Evolutionary conservation across 53 echinoderm and acorn worm species (phyloP).

Genomic region (Patiria pectinifera): DNA sequence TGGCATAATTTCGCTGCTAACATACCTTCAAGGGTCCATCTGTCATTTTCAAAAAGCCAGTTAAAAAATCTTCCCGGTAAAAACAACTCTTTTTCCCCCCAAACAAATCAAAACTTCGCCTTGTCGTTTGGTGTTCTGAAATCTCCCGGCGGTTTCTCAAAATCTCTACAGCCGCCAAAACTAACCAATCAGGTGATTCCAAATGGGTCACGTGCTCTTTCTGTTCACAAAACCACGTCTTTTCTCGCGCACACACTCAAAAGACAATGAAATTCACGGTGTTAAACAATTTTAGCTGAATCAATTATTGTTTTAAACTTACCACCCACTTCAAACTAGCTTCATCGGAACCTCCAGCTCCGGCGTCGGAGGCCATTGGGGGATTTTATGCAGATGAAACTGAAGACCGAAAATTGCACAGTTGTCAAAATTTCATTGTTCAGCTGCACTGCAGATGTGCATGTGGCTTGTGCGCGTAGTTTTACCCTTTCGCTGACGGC

Average conservation of each 20-base stretch:
- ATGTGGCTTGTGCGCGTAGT: too few relatives aligned
- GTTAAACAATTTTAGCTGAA: not conserved
- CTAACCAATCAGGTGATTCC: constrained; percentile 35
- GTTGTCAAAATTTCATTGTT: constrained; percentile 37
- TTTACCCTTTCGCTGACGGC: not conserved
- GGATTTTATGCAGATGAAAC: not conserved
- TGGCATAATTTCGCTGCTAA: not conserved
- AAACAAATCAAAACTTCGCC: not conserved
- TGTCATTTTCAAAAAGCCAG: constrained; percentile 16
- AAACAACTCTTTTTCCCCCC: not conserved
- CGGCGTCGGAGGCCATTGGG: constrained; percentile 43
- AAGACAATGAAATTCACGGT: not conserved
- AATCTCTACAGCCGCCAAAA: constrained; percentile 42
- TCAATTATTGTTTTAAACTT: constrained; percentile 19
- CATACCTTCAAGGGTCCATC: constrained; percentile 50
- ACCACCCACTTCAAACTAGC: constrained; percentile 70
- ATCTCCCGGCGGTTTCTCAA: constrained; percentile 24
- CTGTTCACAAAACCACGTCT: constrained; percentile 12
- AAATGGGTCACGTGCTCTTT: constrained; percentile 33
- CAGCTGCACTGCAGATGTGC: not conserved
- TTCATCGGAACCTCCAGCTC: constrained; percentile 38
- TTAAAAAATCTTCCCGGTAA: not conserved
- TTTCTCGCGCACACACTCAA: constrained; percentile 15
- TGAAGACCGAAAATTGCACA: not conserved
- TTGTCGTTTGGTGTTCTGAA: not conserved